Conservation (phyloP, 2,113 vertebrate genomes). For the Holacanthus passer region DNA sequence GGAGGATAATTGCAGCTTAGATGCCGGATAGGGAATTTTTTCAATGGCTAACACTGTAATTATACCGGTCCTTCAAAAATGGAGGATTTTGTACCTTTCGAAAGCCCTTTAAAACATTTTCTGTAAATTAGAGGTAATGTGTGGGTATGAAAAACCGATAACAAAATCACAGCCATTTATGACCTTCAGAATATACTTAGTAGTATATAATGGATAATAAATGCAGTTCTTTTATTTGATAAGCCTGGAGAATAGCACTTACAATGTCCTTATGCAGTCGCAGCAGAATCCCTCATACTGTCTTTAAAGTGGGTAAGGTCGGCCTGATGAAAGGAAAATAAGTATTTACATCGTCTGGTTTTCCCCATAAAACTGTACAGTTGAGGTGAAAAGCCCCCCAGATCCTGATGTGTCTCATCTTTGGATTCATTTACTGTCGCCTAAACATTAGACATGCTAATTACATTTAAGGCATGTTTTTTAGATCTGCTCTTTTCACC, state of each 20-base stretch:
- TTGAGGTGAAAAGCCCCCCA: not conserved
- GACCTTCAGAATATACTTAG: not conserved
- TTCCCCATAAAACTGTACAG: not conserved
- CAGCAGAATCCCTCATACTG: not conserved
- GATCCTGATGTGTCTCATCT: not conserved
- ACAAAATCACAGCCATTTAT: not conserved
- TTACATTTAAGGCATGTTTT: not conserved
- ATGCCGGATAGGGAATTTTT: conserved; percentile 2
- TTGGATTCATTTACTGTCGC: not conserved
- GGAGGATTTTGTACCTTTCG: not conserved
- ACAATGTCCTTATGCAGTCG: not conserved
- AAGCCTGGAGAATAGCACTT: not conserved
- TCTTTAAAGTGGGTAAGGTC: not conserved
- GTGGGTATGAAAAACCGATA: not conserved
- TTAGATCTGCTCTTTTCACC: not conserved
- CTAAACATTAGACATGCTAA: not conserved
- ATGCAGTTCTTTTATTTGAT: not conserved
- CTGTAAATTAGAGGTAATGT: not conserved
- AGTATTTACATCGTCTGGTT: not conserved
- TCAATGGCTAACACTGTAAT: conserved; percentile 10
- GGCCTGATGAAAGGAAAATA: not conserved
- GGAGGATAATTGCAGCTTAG: conserved; percentile 42
- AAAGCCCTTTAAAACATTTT: not conserved
- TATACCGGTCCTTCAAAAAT: not conserved
- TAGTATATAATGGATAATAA: not conserved